Evolutionary conservation across 2,797 vertebrate species (phyloP).

Genomic region (Argya squamiceps): DNA sequence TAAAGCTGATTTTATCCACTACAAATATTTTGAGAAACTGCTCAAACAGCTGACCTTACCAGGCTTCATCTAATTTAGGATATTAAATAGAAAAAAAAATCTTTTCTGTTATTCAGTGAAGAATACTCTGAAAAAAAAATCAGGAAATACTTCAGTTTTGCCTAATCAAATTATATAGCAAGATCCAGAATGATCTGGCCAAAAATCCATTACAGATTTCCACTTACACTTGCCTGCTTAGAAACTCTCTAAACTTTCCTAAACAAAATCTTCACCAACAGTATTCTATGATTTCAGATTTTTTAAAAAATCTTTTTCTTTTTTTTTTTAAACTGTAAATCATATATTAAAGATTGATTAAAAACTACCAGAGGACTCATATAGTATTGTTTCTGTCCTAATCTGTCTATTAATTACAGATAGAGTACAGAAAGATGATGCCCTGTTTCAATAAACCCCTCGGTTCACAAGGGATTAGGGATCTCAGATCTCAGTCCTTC

Average conservation of each 20-base stretch:
- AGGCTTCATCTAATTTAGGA: not conserved
- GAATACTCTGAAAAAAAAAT: not conserved
- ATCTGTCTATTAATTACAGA: not conserved
- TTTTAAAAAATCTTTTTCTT: fast-evolving
- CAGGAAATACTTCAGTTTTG: not conserved
- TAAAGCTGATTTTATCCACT: not conserved
- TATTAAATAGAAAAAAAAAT: not conserved
- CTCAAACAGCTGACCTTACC: not conserved
- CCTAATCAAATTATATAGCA: not conserved
- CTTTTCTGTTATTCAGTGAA: not conserved
- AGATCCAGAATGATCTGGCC: not conserved
- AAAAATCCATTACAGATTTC: not conserved
- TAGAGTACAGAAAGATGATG: not conserved
- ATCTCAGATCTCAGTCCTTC: not conserved
- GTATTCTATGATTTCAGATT: not conserved
- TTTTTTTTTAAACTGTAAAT: not conserved
- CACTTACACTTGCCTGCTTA: not conserved
- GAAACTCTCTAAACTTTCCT: not conserved
- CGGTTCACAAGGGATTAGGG: not conserved
- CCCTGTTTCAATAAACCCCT: not conserved
- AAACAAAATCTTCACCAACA: not conserved
- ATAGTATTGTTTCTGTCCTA: not conserved
- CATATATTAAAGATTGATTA: not conserved
- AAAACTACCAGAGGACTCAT: not conserved
- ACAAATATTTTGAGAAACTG: not conserved